Percentiles rank a stretch among this genome's conserved stretches.
Evolutionary conservation across 2,113 vertebrate genomes (phyloP).

Genomic region (Ciconia boyciana): DNA sequence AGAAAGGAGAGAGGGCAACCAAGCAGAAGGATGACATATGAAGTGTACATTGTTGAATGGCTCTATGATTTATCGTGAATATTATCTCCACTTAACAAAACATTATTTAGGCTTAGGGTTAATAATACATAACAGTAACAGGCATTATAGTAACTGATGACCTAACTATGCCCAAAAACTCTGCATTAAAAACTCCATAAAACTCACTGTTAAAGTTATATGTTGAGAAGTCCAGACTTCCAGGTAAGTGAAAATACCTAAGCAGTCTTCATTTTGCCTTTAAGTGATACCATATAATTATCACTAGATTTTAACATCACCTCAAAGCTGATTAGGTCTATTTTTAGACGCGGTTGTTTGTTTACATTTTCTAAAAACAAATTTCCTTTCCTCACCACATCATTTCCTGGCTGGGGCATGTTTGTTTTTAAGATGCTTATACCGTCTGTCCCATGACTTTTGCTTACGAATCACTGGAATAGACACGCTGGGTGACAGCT

Average conservation of each 20-base stretch:
- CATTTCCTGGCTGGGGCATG: neutral
- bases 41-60: neutral
- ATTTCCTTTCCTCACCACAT: neutral
- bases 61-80: neutral
- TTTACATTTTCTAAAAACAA: neutral
- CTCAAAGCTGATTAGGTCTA: slow-evolving; percentile 11
- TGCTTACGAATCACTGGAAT: neutral
- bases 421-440: neutral
- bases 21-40: neutral
- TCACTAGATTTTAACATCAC: neutral
- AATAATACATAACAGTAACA: neutral
- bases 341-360: neutral
- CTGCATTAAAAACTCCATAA: neutral
- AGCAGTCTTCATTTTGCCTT: neutral
- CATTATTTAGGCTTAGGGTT: neutral
- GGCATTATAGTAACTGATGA: neutral
- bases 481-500: neutral
- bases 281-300: neutral
- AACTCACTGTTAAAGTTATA: neutral
- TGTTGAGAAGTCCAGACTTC: neutral
- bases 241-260: neutral
- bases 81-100: neutral
- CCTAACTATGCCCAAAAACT: neutral
- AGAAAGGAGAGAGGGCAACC: neutral
- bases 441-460: neutral